Evolutionary conservation across 2,113 vertebrate genomes (phyloP), one percentile per base, ranked within the genome.

Genomic region (Triplophysa tibetana): DNA sequence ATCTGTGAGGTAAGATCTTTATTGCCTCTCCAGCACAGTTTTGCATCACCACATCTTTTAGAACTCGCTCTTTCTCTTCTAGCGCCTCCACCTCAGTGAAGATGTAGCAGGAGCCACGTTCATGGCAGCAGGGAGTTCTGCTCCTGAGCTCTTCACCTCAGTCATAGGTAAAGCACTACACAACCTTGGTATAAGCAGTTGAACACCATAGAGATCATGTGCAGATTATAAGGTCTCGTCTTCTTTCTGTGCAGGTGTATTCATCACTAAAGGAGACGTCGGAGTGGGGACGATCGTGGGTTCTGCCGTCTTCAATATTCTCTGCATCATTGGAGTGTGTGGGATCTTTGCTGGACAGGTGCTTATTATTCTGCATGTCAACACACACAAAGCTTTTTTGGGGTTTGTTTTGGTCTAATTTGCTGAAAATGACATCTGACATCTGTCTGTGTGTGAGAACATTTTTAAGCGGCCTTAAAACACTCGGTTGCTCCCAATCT

Each of bases 261-360:
- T 99, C 88, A 96, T 99, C 88, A 98, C 98, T 62, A 99, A 98
- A 90, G 97, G 98, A 11, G 98, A 99, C 0, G 97, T 99, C 3
- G 98, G 98, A 1, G 96, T 99, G 24, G 97, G 98, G 75, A 99
- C 98, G 85, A 99, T 99, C 1, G 98, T 99, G 75, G 98, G 98
- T 86, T 99, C 98, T 0, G 98, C 98, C 0, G 98, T 99, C 61
- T 99, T 99, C 89, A 99, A 99, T 88, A 96, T 99, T 78, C 95
- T 99, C 87, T 97, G 95, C 82, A 99, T 99, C 87, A 99, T 99
- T 60, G 98, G 98, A 2, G 94, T 96, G 77, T 99, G 98, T 63
- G 98, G 98, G 69, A 94, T 99, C 85, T 99, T 99, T 54, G 94
- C 96, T 1, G 93, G 95, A 29, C 95, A 99, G 94, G 98, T 96